phyloP scores from a whole-genome alignment of 2,113 vertebrate genomes.

The Rafetus swinhoei region DNA sequence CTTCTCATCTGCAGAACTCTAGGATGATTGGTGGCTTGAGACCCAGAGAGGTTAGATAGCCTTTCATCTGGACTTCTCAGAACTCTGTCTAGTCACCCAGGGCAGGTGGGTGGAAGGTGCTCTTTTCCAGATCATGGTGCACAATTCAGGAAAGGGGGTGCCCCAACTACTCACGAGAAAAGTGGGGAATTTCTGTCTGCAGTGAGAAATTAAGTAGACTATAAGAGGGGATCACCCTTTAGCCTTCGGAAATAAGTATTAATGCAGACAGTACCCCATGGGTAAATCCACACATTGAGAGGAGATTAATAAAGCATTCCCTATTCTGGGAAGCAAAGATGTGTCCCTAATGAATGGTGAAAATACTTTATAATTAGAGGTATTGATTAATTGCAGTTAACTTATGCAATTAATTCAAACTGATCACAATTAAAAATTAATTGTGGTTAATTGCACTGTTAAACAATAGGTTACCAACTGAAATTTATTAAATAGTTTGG shows the following conservation, averaged over 20 bases:
- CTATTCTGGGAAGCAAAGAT: constrained; percentile 13
- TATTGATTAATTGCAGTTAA: no score
- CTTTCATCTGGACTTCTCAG: not conserved
- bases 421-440: no score
- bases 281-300: not conserved
- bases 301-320: constrained; percentile 13
- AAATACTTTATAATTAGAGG: not conserved
- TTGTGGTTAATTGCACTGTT: no score
- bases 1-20: not conserved
- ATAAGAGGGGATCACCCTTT: constrained; percentile 12
- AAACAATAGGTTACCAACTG: no score
- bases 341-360: not conserved
- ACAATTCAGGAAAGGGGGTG: not conserved
- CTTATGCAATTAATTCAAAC: no score
- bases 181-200: not conserved
- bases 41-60: not conserved
- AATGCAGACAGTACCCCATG: constrained; percentile 44
- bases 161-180: not conserved
- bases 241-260: constrained; percentile 8
- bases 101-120: not conserved
- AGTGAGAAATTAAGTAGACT: constrained; percentile 11
- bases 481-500: no score
- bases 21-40: constrained; percentile 14
- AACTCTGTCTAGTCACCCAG: not conserved
- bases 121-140: constrained; percentile 16